Evolutionary conservation across 1,140 invertebrate genomes (phyloP), one percentile per base, ranked within the genome.

Genomic region (Druon quercuslanigerum): DNA sequence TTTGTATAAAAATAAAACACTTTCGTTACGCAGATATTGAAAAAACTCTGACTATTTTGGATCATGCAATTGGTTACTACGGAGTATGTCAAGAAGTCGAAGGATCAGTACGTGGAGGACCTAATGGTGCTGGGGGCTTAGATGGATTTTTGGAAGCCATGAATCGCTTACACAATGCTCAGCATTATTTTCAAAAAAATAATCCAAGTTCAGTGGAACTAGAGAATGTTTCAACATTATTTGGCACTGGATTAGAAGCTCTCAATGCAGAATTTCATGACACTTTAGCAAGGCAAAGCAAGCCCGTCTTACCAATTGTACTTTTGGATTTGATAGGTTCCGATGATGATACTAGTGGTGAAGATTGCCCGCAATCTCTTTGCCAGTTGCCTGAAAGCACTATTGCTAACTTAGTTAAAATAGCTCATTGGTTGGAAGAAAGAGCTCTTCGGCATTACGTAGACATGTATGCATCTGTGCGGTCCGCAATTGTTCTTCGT

Each of bases 201-300:
- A 98, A 98, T 91, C 96, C 97, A 3, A 96, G 97, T 86, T 98
- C 97, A 88, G 96, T 98, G 46, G 98, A 99, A 92, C 89, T 99
- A 72, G 96, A 98, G 86, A 98, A 98, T 92, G 95, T 99, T 72
- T 96, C 97, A 86, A 93, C 93, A 84, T 83, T 92, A 12, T 93
- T 93, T 73, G 90, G 87, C 19, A 87, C 88, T 74, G 92, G 92
- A 25, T 89, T 92, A 72, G 92, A 93, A 74, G 83, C 87, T 25
- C 89, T 99, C 33, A 96, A 97, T 84, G 93, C 94, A 80, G 97
- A 99, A 86, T 98, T 98, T 89, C 95, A 96, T 84, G 96, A 96
- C 84, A 92, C 98, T 71, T 90, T 99, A 14, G 94, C 94, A 73
- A 94, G 96, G 77, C 95, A 98, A 91, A 97, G 97, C 83, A 95